Percentiles rank a stretch among this genome's conserved stretches.
Evolutionary conservation across 2,797 vertebrate species (phyloP).

Genomic region (Bradypodion pumilum): DNA sequence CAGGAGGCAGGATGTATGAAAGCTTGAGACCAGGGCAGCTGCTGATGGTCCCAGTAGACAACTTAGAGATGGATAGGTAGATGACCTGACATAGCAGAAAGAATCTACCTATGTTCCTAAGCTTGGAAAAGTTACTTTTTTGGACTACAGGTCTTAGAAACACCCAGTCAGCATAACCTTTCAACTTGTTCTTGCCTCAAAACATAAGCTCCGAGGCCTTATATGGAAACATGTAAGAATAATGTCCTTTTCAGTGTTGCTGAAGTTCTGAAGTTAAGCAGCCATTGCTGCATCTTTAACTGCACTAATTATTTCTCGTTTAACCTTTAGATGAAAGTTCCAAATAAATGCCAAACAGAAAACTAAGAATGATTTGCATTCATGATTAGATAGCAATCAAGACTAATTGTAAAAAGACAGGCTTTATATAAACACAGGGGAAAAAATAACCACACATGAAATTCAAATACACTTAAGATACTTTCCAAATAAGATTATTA

Average conservation of each 20-base stretch:
- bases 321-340: constrained; percentile 31
- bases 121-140: too few species aligned
- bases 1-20: too few species aligned
- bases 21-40: too few species aligned
- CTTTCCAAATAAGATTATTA: constrained; percentile 40
- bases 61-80: too few species aligned
- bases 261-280: not conserved
- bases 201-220: not conserved
- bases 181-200: not conserved
- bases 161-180: too few species aligned
- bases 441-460: not conserved
- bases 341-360: constrained; percentile 39
- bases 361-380: constrained; percentile 28
- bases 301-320: constrained; percentile 40
- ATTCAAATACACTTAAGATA: constrained; percentile 33
- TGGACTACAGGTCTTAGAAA: too few species aligned
- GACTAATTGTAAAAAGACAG: constrained; percentile 40
- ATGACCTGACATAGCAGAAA: too few species aligned
- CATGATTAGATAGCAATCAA: constrained; percentile 38
- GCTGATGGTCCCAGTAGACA: too few species aligned
- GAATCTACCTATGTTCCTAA: too few species aligned
- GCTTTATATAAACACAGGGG: constrained; percentile 38
- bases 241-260: not conserved
- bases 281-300: constrained; percentile 28
- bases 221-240: not conserved